Evolutionary conservation across 2,113 vertebrate genomes (phyloP), one percentile per base, ranked within the genome.

Genomic region (Proterorhinus semilunaris): DNA sequence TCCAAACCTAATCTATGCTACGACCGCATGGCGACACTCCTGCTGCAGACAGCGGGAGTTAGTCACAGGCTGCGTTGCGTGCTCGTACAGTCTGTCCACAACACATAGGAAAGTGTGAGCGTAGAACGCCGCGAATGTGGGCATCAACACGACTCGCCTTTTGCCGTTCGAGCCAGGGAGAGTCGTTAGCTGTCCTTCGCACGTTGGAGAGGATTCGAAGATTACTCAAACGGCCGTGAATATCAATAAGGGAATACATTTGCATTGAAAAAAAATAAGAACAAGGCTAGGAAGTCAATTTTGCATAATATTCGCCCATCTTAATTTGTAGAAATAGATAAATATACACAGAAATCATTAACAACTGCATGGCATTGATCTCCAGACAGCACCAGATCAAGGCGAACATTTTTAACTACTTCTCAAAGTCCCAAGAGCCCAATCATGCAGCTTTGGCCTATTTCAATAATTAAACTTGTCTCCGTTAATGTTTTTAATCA

Each of bases 381-480:
- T 4, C 68, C 66, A 78, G 55, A 75, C 63, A 74, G 46, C 54
- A 62, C 48, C 55, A 72, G 53, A 21, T 53, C 15, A 74, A 65
- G 57, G 8, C 15, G 27, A 65, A 69, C 70, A 27, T 59, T 68
- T 51, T 61, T 27, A 52, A 52, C 50, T n/a, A 68, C 48, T 17
- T 55, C 53, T 17, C 17, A 27, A 17, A 55, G 10, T 59, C 42
- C 42, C 57, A 43, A 6, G 36, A 12, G 57, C 36, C 42, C 27
- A 61, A 61, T 44, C 57, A 58, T 42, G 51, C n/a, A 15, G n/a
- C 51, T 16, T 53, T 53, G 12, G 15, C n/a, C 11, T 16, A 53
- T 53, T 16, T 53, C 6, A 47, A 8, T 47, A 47, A 47, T 47
- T 47, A 47, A 47, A 47, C 49, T 21, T n/a, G 6, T 55, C 15